A percentile compares a stretch with the other conserved stretches of the same genome.
Evolutionary conservation across 2,888 invertebrate genomes (phyloP).

Genomic region (Pollenia amentaria): DNA sequence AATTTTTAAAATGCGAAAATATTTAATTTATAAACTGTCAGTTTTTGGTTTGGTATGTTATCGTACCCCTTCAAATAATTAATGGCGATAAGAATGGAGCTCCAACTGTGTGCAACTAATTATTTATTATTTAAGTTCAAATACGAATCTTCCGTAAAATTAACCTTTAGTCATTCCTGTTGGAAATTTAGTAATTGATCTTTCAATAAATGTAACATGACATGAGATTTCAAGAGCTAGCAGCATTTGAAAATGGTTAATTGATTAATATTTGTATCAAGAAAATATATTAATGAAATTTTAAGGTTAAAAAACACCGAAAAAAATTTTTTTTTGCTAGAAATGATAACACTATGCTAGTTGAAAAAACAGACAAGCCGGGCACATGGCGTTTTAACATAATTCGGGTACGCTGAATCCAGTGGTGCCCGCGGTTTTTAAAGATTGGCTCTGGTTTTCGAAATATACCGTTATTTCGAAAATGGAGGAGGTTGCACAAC

Average conservation of each 20-base stretch:
- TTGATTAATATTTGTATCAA: conserved; percentile 4
- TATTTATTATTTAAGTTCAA: conserved; percentile 42
- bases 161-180: neutral
- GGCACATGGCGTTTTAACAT: no score
- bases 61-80: conserved; percentile 30
- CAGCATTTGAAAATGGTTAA: no score
- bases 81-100: conserved; percentile 12
- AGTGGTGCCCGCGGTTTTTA: no score
- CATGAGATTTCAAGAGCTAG: neutral
- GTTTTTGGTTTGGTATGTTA: conserved; percentile 26
- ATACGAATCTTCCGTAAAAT: neutral
- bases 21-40: conserved; percentile 49
- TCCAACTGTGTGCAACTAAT: conserved; percentile 55
- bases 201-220: conserved; percentile 30
- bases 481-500: no score
- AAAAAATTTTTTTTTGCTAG: no score
- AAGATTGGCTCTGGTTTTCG: no score
- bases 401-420: no score
- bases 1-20: conserved; percentile 24
- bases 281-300: no score
- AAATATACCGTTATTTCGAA: no score
- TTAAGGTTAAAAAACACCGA: no score
- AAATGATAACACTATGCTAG: no score
- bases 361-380: no score
- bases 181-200: conserved; percentile 16